A percentile compares a stretch with the other conserved stretches of the same genome.
These are phyloP conservation scores for Sarcophaga caerulescens DNA, from an alignment of 2,888 invertebrate species.

Conservation along the genomic window DNA sequence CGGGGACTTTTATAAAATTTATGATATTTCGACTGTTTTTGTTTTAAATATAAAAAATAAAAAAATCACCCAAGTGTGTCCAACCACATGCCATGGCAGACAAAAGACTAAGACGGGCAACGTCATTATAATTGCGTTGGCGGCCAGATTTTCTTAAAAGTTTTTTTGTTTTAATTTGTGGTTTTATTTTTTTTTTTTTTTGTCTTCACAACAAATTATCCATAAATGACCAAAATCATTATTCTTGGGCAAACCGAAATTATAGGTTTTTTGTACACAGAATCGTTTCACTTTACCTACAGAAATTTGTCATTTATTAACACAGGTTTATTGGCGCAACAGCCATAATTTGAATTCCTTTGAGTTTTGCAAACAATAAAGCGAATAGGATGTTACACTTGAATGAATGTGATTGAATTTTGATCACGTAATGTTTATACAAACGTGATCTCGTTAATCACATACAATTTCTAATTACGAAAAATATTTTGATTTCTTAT, in stretches of 20 bases:
- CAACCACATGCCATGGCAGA: conserved; percentile 50
- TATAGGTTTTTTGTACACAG: conserved; percentile 7
- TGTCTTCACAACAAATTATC: conserved; percentile 40
- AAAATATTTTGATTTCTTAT: conserved; percentile 46
- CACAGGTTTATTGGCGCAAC: neutral
- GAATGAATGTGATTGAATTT: conserved; percentile 46
- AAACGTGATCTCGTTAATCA: conserved; percentile 68
- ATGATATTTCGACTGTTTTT: conserved; percentile 39
- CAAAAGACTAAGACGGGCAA: conserved; percentile 35
- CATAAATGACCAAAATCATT: conserved; percentile 31
- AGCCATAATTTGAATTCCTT: conserved; percentile 41
- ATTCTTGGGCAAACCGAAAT: conserved; percentile 45
- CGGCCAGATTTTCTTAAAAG: conserved; percentile 20
- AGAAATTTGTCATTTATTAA: conserved; percentile 34
- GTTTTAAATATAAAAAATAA: conserved; percentile 9
- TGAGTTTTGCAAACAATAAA: conserved; percentile 14
- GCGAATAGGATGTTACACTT: conserved; percentile 43
- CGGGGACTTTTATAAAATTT: conserved; percentile 64
- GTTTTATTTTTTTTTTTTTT: conserved; percentile 28
- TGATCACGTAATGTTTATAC: conserved; percentile 60
- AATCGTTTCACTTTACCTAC: conserved; percentile 10
- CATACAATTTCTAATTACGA: conserved; percentile 58
- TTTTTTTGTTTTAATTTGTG: conserved; percentile 2
- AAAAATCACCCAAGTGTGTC: conserved; percentile 75
- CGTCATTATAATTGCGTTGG: conserved; percentile 39